These are phyloP conservation scores for Hydrotaea cyrtoneurina DNA, from an alignment of 2,888 invertebrate species.

Conservation along the genomic window DNA sequence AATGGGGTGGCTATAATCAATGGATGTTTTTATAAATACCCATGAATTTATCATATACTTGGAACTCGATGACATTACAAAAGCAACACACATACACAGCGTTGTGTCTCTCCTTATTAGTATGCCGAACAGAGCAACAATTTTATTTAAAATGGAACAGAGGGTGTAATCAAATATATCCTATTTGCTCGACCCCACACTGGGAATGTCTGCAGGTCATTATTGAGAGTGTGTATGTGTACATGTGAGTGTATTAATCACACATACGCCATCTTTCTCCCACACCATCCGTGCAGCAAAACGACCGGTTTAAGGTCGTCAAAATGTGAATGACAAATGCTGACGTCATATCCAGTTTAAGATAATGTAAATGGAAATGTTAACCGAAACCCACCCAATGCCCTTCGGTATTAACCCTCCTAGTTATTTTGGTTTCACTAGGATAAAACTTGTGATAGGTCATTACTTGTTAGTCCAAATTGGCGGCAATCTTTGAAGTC, in stretches of 20 bases:
- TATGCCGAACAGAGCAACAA: neutral
- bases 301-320: conserved; percentile 9
- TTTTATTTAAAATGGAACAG: neutral
- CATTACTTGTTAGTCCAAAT: neutral
- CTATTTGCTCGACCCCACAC: neutral
- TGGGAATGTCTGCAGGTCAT: neutral
- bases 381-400: neutral
- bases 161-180: neutral
- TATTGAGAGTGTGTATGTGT: neutral
- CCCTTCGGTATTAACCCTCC: neutral
- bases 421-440: neutral
- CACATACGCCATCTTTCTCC: neutral
- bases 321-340: conserved; percentile 26
- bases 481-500: neutral
- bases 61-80: neutral
- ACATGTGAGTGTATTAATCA: neutral
- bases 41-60: too few species aligned
- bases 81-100: neutral
- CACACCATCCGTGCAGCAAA: neutral
- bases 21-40: too few species aligned
- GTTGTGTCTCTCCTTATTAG: neutral
- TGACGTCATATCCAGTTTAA: conserved; percentile 7
- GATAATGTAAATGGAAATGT: neutral
- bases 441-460: neutral
- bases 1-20: too few species aligned